Evolutionary conservation across 2,113 vertebrate species (phyloP).

Genomic region (Brachirus orientalis): DNA sequence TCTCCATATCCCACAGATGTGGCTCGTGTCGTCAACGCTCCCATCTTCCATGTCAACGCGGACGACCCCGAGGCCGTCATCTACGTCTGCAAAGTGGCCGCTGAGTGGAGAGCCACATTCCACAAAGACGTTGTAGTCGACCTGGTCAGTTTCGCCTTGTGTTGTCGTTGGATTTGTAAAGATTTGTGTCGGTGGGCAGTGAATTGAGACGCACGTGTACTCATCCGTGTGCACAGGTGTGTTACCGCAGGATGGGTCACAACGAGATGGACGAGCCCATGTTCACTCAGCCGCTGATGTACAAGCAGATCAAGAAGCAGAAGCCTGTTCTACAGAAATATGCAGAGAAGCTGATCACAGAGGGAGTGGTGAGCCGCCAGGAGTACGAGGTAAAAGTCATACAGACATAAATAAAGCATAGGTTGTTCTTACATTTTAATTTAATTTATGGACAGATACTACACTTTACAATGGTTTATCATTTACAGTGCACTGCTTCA

Average conservation of each 20-base stretch:
- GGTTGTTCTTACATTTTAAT: too few species aligned
- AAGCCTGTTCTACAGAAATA: slow-evolving; percentile 96
- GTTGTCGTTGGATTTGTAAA: background rate
- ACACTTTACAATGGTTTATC: too few species aligned
- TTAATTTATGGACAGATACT: too few species aligned
- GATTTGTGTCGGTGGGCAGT: background rate
- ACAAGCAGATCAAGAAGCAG: slow-evolving; percentile 98
- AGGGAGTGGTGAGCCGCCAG: slow-evolving; percentile 90
- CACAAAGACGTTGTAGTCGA: slow-evolving; percentile 99
- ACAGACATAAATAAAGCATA: background rate
- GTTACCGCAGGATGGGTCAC: slow-evolving; percentile 94
- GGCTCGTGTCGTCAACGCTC: slow-evolving; percentile 95
- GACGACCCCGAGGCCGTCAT: slow-evolving; percentile 96
- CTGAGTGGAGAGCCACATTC: slow-evolving; percentile 96
- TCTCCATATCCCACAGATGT: slow-evolving; percentile 96
- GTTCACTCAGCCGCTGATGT: slow-evolving; percentile 99
- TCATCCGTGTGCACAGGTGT: slow-evolving; percentile 90
- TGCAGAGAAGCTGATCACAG: slow-evolving; percentile 90
- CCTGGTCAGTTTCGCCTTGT: slow-evolving; percentile 82
- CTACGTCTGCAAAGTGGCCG: slow-evolving; percentile 96
- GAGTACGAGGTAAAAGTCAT: slow-evolving; percentile 89
- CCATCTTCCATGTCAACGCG: slow-evolving; percentile 97
- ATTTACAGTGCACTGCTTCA: too few species aligned
- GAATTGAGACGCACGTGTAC: background rate
- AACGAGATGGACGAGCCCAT: slow-evolving; percentile 99